Percentiles rank a stretch among this genome's conserved stretches.
Conservation (phyloP, 2,888 invertebrate species). For the Hermodice carunculata region DNA sequence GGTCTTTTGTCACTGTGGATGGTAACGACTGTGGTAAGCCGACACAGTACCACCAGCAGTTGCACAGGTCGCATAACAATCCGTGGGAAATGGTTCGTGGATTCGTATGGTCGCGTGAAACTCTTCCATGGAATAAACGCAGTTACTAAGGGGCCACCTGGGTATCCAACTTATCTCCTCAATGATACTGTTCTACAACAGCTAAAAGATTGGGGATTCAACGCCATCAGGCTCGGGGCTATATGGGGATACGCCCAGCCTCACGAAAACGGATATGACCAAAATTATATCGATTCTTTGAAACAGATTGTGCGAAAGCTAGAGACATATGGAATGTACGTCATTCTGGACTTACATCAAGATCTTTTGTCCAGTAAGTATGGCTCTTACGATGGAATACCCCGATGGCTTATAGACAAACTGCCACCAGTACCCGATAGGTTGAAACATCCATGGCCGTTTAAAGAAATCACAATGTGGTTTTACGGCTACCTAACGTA, state of each 20-base stretch:
- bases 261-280: slow-evolving; percentile 34
- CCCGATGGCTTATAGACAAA: slow-evolving; percentile 48
- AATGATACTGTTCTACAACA: slow-evolving; percentile 43
- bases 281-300: slow-evolving; percentile 47
- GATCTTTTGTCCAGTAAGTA: slow-evolving; percentile 45
- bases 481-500: slow-evolving; percentile 49
- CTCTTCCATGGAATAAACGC: slow-evolving; percentile 55
- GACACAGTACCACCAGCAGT: no score
- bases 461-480: slow-evolving; percentile 37
- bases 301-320: slow-evolving; percentile 57
- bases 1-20: no score
- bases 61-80: no score
- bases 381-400: slow-evolving; percentile 51
- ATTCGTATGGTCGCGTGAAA: slow-evolving; percentile 40
- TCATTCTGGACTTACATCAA: slow-evolving; percentile 55
- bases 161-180: slow-evolving; percentile 42
- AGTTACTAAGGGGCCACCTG: slow-evolving; percentile 48
- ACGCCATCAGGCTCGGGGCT: slow-evolving; percentile 50
- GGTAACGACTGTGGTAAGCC: no score
- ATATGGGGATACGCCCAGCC: slow-evolving; percentile 57
- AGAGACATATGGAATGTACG: slow-evolving; percentile 46
- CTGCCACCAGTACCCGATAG: slow-evolving; percentile 43
- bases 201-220: slow-evolving; percentile 53
- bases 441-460: slow-evolving; percentile 51
- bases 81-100: slow-evolving; percentile 38